Conservation (phyloP, 2,888 invertebrate genomes). For the Cyclophora albipunctata region DNA sequence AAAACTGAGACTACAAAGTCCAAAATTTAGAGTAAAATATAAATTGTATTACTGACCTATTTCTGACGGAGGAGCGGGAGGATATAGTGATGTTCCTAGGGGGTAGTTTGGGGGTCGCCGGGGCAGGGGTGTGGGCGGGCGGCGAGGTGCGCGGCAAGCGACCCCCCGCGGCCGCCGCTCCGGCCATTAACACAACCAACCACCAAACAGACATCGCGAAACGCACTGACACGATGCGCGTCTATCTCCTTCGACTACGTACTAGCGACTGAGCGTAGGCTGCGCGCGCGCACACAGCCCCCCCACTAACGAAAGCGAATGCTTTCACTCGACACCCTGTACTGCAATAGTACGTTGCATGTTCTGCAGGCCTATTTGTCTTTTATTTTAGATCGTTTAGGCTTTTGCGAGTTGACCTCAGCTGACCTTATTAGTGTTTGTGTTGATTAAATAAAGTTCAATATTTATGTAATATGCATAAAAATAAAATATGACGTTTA, state of each 20-base stretch:
- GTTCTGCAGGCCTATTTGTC: no score
- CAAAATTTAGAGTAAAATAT: no score
- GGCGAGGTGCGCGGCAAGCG: slow-evolving; percentile 61
- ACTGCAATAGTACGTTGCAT: no score
- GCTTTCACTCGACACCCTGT: slow-evolving; percentile 49
- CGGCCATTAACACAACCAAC: slow-evolving; percentile 55
- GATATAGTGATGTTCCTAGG: slow-evolving; percentile 66
- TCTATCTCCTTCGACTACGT: slow-evolving; percentile 49
- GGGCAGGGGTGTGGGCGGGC: slow-evolving; percentile 71
- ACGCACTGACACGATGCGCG: slow-evolving; percentile 41
- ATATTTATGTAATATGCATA: no score
- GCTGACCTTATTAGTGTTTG: no score
- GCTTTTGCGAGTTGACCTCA: no score
- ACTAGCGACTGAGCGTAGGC: slow-evolving; percentile 46
- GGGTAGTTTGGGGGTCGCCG: slow-evolving; percentile 69
- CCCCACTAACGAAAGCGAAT: slow-evolving; percentile 67
- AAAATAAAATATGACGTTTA: no score
- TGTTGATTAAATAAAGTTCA: no score
- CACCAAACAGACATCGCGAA: slow-evolving; percentile 62
- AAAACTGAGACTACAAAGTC: no score
- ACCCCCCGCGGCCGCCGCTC: slow-evolving; percentile 58
- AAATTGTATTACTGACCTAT: slow-evolving; percentile 51
- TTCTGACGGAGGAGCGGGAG: slow-evolving; percentile 58
- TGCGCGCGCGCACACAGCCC: slow-evolving; percentile 43
- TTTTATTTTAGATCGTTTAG: no score